Base-by-base conservation (phyloP, 53 echinoderm and acorn worm genomes). In the Crossaster papposus region DNA sequence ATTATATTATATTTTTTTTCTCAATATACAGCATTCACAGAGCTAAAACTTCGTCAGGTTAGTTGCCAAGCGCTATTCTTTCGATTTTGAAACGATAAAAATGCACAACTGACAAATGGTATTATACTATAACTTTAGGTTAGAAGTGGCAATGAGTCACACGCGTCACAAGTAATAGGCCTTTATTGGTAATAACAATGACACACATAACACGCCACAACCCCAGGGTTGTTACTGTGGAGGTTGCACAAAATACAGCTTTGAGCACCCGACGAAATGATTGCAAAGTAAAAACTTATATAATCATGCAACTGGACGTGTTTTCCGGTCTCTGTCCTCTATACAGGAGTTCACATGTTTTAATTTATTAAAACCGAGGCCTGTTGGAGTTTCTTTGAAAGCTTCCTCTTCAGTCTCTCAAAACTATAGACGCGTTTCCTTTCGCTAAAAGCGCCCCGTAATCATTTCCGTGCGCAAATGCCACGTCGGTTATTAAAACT, bases 401-500 rank as follows among this genome's bases (percentile, higher is more conserved):
- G 68, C 68, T 68, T 68, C 68, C 68, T 68, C 68, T 68, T 2
- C 4, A 68, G 68, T 68, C 68, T 5, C 68, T 68, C 68, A 68
- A 44, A 44, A 23, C 68, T 12, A 1, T 24, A 68, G 28, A 28
- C 68, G 24, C 68, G 68, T 26, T 68, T 68, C 68, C 68, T 68
- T 68, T 26, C 22, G 68, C 68, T 68, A 28, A 28, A 28, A 68
- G 68, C 68, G 3, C 58, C 58, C 7, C 29, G 68, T 68, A 68
- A 68, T 68, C 68, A 26, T 11, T 20, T 68, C 68, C 24, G 68
- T 28, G 68, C 68, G 68, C 11, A 68, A 68, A 26, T 68, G n/a
- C 28, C 24, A 28, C 68, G 24, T 68, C 24, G 68, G 68, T 68
- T 68, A 68, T 26, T 68, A 68, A 68, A 68, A 68, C 20, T 68